Evolutionary conservation across 2,797 vertebrate species (phyloP).

Genomic region (Poeciliopsis turneri): DNA sequence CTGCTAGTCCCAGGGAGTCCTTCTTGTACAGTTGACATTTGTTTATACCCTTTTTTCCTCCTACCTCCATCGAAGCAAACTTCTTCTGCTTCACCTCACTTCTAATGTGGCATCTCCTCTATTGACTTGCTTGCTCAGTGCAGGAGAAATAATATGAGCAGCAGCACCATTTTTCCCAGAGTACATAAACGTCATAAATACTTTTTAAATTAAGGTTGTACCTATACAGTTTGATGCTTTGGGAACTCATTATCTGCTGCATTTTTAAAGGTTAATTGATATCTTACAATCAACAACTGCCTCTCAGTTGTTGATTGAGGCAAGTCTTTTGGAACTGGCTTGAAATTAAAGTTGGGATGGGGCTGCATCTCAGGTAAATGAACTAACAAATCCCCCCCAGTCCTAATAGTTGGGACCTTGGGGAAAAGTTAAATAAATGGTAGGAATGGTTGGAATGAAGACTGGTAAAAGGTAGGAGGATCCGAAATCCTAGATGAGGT

Average conservation of each 20-base stretch:
- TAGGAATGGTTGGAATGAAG: background rate
- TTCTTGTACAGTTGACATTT: constrained; percentile 3
- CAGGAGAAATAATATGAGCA: background rate
- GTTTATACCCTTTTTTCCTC: background rate
- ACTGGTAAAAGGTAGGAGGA: background rate
- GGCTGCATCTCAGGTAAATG: background rate
- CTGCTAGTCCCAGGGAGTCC: background rate
- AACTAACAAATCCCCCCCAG: background rate
- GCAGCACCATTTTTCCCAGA: background rate
- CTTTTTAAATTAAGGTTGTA: background rate
- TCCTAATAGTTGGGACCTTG: background rate
- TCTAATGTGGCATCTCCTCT: background rate
- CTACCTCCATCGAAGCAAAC: background rate
- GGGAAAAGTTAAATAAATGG: background rate
- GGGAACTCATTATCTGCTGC: background rate
- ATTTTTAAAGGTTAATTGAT: background rate
- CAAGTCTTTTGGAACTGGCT: background rate
- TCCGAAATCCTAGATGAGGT: background rate
- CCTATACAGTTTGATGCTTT: background rate
- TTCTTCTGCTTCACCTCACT: background rate
- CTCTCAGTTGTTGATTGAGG: too few relatives aligned
- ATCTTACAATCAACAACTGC: background rate
- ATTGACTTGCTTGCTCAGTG: background rate
- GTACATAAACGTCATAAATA: background rate
- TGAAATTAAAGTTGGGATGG: background rate